phyloP scores from a whole-genome alignment of 2,888 invertebrate species.

The Stenotaenia linearis region DNA sequence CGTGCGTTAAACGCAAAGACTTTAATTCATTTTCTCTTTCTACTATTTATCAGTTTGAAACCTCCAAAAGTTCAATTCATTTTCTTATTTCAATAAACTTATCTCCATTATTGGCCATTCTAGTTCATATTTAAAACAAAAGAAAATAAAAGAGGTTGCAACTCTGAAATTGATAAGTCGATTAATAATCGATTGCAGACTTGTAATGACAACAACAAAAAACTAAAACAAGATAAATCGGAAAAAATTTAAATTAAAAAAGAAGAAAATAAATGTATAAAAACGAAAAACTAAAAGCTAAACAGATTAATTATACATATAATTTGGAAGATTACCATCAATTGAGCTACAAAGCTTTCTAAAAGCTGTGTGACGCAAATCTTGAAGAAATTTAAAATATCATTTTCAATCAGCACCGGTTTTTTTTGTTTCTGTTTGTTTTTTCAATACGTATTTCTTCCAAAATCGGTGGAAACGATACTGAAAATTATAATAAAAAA shows the following conservation, averaged over 20 bases:
- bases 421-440: background rate
- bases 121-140: too few relatives aligned
- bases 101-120: background rate
- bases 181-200: too few relatives aligned
- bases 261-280: too few relatives aligned
- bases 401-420: background rate
- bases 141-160: too few relatives aligned
- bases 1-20: background rate
- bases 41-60: background rate
- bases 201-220: too few relatives aligned
- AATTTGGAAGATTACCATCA: background rate
- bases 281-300: background rate
- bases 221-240: too few relatives aligned
- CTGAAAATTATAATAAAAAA: background rate
- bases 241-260: background rate
- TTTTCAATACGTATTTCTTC: background rate
- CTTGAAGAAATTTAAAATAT: background rate
- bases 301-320: background rate
- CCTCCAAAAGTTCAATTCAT: background rate
- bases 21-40: conserved; percentile 13
- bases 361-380: background rate
- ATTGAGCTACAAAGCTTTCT: background rate
- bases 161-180: too few relatives aligned
- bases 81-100: background rate
- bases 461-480: background rate